phyloP scores from a whole-genome alignment of 2,888 invertebrate genomes.

The Ypsolopha sequella region DNA sequence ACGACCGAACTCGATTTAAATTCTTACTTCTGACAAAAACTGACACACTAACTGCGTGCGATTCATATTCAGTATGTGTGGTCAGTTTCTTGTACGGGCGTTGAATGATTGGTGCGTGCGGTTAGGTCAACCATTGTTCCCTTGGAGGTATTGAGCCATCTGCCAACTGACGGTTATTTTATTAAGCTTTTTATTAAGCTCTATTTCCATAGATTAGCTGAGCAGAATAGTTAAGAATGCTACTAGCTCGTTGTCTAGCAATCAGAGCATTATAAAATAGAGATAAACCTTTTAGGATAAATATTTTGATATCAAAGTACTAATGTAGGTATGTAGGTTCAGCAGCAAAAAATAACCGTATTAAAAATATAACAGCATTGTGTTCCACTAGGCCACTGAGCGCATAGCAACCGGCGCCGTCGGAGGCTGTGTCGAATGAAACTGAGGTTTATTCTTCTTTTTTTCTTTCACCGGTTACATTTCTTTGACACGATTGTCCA shows the following conservation, averaged over 20 bases:
- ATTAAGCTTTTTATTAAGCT: not conserved
- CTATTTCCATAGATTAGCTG: not conserved
- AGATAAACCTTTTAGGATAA: not conserved
- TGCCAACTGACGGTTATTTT: too few relatives aligned
- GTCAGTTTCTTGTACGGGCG: constrained; percentile 57
- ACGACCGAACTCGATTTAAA: constrained; percentile 62
- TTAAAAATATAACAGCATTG: constrained; percentile 59
- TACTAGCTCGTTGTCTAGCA: not conserved
- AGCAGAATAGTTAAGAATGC: not conserved
- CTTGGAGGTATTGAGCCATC: constrained; percentile 15
- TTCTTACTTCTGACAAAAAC: constrained; percentile 64
- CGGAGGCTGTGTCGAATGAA: constrained; percentile 37
- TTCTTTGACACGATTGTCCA: not conserved
- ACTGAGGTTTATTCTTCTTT: not conserved
- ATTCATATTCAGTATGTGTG: constrained; percentile 65
- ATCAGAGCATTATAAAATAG: not conserved
- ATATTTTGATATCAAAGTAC: not conserved
- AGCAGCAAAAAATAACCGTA: constrained; percentile 53
- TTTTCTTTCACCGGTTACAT: not conserved
- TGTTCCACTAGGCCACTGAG: constrained; percentile 57
- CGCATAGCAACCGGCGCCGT: constrained; percentile 34
- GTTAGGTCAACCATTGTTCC: constrained; percentile 44
- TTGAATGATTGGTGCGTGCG: constrained; percentile 44
- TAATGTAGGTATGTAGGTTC: not conserved
- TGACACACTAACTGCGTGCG: constrained; percentile 62